Evolutionary conservation across 2,797 vertebrate species (phyloP).

Genomic region (Artibeus jamaicensis): DNA sequence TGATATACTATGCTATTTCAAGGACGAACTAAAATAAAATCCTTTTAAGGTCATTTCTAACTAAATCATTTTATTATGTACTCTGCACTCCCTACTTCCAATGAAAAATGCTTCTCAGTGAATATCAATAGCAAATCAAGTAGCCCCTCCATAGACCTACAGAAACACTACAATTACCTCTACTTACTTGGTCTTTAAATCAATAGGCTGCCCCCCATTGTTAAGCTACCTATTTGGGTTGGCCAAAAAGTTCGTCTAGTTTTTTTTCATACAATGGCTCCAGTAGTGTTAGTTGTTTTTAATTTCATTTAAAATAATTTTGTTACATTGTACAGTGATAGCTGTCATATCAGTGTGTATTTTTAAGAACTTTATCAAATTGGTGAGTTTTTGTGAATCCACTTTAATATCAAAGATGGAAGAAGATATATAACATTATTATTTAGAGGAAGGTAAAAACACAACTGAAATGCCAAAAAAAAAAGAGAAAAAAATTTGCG

Average conservation of each 20-base stretch:
- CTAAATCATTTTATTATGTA: not conserved
- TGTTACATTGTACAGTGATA: not conserved
- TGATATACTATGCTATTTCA: not conserved
- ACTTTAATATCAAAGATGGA: not conserved
- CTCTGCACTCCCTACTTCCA: not conserved
- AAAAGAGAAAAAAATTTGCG: not conserved
- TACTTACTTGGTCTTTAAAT: not conserved
- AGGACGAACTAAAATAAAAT: not conserved
- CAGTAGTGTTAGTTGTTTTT: not conserved
- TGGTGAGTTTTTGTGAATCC: not conserved
- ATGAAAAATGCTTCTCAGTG: not conserved
- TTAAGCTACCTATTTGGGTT: not conserved
- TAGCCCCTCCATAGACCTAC: not conserved
- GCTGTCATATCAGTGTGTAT: not conserved
- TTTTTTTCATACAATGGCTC: not conserved
- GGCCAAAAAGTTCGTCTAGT: not conserved
- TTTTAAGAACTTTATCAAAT: not conserved
- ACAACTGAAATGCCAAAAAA: not conserved
- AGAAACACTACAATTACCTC: not conserved
- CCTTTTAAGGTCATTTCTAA: not conserved
- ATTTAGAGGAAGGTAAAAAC: not conserved
- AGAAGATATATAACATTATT: not conserved
- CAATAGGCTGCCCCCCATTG: not conserved
- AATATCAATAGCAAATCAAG: not conserved
- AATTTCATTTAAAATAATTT: not conserved